Evolutionary conservation across 2,888 invertebrate species (phyloP).

Genomic region (Nomada fabriciana): DNA sequence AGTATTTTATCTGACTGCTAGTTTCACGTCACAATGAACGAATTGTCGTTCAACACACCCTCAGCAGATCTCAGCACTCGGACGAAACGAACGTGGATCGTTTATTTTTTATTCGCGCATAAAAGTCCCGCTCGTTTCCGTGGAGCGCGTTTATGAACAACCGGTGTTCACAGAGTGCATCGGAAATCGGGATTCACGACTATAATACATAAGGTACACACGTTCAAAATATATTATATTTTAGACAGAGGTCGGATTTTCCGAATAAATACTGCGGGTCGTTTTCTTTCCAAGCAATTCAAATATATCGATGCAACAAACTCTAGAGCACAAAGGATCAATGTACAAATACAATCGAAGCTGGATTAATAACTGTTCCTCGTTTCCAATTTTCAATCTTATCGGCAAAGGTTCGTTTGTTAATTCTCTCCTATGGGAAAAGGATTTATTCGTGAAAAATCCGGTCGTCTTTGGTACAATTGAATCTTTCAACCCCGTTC

Average conservation of each 20-base stretch:
- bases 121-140: conserved; percentile 67
- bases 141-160: conserved; percentile 65
- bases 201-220: conserved; percentile 35
- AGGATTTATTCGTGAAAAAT: conserved; percentile 23
- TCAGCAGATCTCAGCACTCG: conserved; percentile 71
- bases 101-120: conserved; percentile 70
- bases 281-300: not conserved
- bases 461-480: conserved; percentile 39
- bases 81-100: conserved; percentile 71
- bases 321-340: conserved; percentile 18
- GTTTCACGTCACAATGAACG: conserved; percentile 56
- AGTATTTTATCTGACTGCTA: conserved; percentile 66
- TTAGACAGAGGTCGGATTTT: conserved; percentile 4
- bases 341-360: conserved; percentile 28
- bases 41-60: conserved; percentile 54
- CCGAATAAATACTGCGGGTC: conserved; percentile 1
- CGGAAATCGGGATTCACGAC: conserved; percentile 27
- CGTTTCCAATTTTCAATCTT: not conserved
- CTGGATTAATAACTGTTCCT: not conserved
- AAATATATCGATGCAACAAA: not conserved
- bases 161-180: conserved; percentile 25
- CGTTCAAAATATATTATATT: conserved; percentile 20
- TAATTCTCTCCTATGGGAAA: no score
- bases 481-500: conserved; percentile 28
- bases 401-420: not conserved